Conservation (phyloP, 1,140 invertebrate genomes). For the Lepidotrigona ventralis region DNA sequence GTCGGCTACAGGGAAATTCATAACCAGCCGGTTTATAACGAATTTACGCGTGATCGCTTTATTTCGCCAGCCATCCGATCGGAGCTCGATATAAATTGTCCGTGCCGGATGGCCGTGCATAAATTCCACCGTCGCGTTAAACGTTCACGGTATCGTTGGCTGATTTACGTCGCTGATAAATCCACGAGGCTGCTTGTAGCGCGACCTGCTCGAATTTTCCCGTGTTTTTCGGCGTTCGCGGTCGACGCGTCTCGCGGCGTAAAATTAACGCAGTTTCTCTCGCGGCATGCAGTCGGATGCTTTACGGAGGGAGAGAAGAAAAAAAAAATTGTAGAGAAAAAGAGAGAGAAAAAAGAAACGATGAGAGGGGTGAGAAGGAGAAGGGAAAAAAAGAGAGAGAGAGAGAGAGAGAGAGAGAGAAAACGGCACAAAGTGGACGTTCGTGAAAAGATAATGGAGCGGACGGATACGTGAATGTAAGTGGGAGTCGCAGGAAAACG, state of each 20-base stretch:
- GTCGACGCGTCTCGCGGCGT: background rate
- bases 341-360: background rate
- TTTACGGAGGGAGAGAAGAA: background rate
- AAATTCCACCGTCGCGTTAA: conserved; percentile 38
- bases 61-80: conserved; percentile 26
- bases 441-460: conserved; percentile 65
- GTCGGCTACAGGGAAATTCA: conserved; percentile 8
- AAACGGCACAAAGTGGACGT: conserved; percentile 64
- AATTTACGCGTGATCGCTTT: conserved; percentile 44
- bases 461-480: conserved; percentile 60
- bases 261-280: background rate
- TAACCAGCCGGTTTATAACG: conserved; percentile 40
- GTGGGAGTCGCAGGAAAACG: conserved; percentile 61
- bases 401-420: background rate
- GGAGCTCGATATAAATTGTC: conserved; percentile 38
- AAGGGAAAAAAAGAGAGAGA: background rate
- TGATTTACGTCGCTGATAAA: conserved; percentile 43
- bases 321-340: background rate
- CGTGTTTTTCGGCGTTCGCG: background rate
- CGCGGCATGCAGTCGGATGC: background rate
- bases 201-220: background rate
- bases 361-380: background rate
- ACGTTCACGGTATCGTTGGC: conserved; percentile 30
- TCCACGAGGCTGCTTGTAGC: background rate
- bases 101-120: conserved; percentile 24